Conservation (phyloP, 2,797 vertebrate genomes). For the Channa striata region DNA sequence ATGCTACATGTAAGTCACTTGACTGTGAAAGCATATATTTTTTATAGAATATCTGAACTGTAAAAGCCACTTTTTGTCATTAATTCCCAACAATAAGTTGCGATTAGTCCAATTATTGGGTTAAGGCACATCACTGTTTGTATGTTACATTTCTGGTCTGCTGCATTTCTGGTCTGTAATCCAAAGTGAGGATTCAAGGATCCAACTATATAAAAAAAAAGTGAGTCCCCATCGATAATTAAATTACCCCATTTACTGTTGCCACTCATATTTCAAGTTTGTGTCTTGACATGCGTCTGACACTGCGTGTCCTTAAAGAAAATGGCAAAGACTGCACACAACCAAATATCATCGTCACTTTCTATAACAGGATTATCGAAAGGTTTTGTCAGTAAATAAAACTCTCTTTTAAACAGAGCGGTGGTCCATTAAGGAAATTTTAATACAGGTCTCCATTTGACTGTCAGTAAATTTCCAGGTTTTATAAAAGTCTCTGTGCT, state of each 20-base stretch:
- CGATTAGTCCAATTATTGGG: too few relatives aligned
- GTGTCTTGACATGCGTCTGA: not conserved
- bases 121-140: too few relatives aligned
- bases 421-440: not conserved
- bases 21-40: not conserved
- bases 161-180: too few relatives aligned
- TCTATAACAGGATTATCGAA: not conserved
- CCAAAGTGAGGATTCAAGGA: too few relatives aligned
- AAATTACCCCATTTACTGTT: too few relatives aligned
- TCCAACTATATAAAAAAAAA: too few relatives aligned
- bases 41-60: too few relatives aligned
- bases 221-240: too few relatives aligned
- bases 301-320: not conserved
- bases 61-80: not conserved
- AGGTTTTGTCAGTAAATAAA: constrained; percentile 1
- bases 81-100: not conserved
- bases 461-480: not conserved
- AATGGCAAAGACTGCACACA: not conserved
- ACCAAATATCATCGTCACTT: not conserved
- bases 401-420: not conserved
- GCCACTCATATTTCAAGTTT: too few relatives aligned
- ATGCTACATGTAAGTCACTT: not conserved
- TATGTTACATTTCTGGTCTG: too few relatives aligned
- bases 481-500: not conserved
- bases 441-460: not conserved